Percentiles rank a stretch among this genome's conserved stretches.
Conservation (phyloP, 2,113 vertebrate species). For the cattle (Bos taurus) region ARS-UCD2.0 NC_037343.1:3911001-3911500, state of each 20-base stretch:
- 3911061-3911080: neutral
- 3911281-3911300: too few species aligned
- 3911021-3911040: neutral
- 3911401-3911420: neutral
- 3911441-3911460: neutral
- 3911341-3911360: neutral
- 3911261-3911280: neutral
- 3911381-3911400: neutral
- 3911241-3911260: neutral
- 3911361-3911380: neutral
- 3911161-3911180: neutral
- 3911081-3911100: neutral
- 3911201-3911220: neutral
- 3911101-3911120: neutral
- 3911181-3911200: neutral
- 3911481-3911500: neutral
- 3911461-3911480: neutral
- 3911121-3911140: neutral
- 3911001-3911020: conserved; percentile 6
- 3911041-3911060: neutral
- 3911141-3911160: neutral
- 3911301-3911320: neutral
- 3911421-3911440: neutral
- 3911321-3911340: neutral
- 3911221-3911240: neutral